Percentiles rank a stretch among this genome's conserved stretches.
Evolutionary conservation across 1,140 invertebrate species (phyloP).

Genomic region (Anoplophora glabripennis): DNA sequence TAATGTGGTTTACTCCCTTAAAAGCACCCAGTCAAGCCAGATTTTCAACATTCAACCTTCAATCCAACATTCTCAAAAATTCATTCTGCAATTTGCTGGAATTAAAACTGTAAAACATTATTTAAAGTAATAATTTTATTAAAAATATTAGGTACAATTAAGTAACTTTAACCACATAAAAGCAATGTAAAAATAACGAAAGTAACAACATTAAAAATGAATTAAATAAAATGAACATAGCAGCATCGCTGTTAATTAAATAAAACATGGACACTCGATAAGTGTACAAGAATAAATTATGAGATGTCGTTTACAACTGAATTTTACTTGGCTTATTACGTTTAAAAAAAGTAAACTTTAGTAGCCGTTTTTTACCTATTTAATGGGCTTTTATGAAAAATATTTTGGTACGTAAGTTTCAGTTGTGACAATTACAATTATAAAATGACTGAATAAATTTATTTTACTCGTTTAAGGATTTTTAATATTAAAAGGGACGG

Average conservation of each 20-base stretch:
- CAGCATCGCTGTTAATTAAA: no score
- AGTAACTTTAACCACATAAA: constrained; percentile 43
- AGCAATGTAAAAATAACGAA: constrained; percentile 22
- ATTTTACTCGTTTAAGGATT: neutral
- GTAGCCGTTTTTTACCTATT: constrained; percentile 1
- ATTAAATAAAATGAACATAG: no score
- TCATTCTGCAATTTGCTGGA: no score
- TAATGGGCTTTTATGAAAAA: neutral
- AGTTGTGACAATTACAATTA: no score
- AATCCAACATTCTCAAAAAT: no score
- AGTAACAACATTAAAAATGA: constrained; percentile 9
- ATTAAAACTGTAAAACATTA: no score
- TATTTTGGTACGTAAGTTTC: no score
- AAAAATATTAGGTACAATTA: constrained; percentile 46
- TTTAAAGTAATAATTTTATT: constrained; percentile 39
- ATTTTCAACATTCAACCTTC: no score
- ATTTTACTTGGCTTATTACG: neutral
- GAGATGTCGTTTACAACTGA: neutral
- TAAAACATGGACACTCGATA: neutral
- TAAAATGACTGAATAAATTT: neutral
- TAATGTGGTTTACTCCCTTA: no score
- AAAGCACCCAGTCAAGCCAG: no score
- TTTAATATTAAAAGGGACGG: constrained; percentile 34
- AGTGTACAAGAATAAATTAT: neutral
- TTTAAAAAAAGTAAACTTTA: neutral